A percentile compares a stretch with the other conserved stretches of the same genome.
phyloP scores from a whole-genome alignment of 2,888 invertebrate species.

The Pyrochroa serraticornis region DNA sequence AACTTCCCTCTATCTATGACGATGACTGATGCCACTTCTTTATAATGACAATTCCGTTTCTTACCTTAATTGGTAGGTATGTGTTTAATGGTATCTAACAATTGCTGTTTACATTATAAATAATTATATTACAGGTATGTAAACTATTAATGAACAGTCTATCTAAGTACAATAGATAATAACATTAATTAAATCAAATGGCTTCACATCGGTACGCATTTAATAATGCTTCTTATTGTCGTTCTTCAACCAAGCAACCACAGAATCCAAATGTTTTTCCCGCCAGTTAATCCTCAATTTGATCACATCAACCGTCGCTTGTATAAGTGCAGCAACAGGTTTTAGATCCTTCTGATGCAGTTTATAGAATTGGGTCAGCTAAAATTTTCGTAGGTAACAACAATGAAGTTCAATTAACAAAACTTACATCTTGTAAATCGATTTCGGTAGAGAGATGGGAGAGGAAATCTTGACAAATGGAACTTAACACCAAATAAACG shows the following conservation, averaged over 20 bases:
- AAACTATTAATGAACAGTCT: too few relatives aligned
- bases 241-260: constrained; percentile 47
- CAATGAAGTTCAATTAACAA: background rate
- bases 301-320: constrained; percentile 52
- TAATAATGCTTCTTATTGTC: background rate
- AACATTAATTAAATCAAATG: too few relatives aligned
- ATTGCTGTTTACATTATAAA: too few relatives aligned
- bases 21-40: too few relatives aligned
- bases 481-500: constrained; percentile 48
- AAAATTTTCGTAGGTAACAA: constrained; percentile 29
- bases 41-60: too few relatives aligned
- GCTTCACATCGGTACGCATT: too few relatives aligned
- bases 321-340: constrained; percentile 47
- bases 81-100: too few relatives aligned
- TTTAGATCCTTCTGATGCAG: constrained; percentile 49
- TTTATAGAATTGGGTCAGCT: constrained; percentile 54
- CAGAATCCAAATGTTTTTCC: constrained; percentile 47
- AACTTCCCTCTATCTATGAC: too few relatives aligned
- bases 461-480: constrained; percentile 53
- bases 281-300: constrained; percentile 53
- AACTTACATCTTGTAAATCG: constrained; percentile 55
- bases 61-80: too few relatives aligned
- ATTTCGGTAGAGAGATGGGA: constrained; percentile 51
- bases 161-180: too few relatives aligned
- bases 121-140: too few relatives aligned